Evolutionary conservation across 2,113 vertebrate genomes (phyloP).

Genomic region (Platysternon megacephalum): DNA sequence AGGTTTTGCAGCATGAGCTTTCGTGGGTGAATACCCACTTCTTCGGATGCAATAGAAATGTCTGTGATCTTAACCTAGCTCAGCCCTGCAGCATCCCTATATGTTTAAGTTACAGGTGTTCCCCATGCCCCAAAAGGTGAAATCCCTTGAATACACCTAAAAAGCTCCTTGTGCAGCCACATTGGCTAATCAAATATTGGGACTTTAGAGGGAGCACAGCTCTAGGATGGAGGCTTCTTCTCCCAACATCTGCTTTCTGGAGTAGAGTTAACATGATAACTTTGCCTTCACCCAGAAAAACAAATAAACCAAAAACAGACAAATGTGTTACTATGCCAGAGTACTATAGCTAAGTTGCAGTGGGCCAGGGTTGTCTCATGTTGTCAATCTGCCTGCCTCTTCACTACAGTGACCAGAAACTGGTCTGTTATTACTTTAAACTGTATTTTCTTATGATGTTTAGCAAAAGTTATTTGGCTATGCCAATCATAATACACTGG

Average conservation of each 20-base stretch:
- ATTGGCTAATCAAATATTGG: background rate
- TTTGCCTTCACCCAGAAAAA: background rate
- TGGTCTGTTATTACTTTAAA: background rate
- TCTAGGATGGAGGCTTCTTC: background rate
- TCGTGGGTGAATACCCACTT: too few species aligned
- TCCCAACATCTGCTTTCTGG: background rate
- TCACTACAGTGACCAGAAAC: background rate
- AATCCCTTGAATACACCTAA: background rate
- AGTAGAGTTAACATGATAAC: background rate
- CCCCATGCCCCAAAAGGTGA: background rate
- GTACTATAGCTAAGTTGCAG: background rate
- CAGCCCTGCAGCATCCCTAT: too few species aligned
- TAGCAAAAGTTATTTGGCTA: background rate
- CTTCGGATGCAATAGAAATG: too few species aligned
- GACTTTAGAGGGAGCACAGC: background rate
- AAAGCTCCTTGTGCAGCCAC: background rate
- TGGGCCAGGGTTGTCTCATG: background rate
- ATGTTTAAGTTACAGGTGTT: too few species aligned
- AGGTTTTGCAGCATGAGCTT: too few species aligned
- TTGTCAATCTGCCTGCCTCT: background rate
- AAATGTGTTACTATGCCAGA: background rate
- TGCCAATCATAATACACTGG: background rate
- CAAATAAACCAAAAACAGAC: too few species aligned
- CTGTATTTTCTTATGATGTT: background rate
- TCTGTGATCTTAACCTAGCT: too few species aligned